These are phyloP conservation scores for Polyploca ridens DNA, from an alignment of 2,888 invertebrate genomes.

Conservation along the genomic window DNA sequence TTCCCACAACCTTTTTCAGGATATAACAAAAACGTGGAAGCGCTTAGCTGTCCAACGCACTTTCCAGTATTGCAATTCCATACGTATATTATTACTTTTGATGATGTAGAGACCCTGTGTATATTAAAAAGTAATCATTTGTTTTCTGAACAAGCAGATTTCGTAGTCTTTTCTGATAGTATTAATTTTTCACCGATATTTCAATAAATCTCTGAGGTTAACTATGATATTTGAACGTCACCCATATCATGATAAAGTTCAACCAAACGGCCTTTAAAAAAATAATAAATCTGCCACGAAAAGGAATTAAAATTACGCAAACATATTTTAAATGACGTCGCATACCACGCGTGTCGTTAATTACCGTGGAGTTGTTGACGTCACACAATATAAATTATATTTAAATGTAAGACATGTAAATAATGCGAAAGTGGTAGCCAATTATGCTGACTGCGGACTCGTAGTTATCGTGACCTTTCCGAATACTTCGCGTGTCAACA, in stretches of 20 bases:
- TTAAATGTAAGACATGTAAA: slow-evolving; percentile 38
- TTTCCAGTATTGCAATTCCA: background rate
- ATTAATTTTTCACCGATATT: too few relatives aligned
- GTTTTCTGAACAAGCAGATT: background rate
- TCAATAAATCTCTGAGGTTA: background rate
- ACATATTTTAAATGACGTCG: slow-evolving; percentile 41
- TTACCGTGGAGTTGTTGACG: slow-evolving; percentile 51
- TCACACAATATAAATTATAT: slow-evolving; percentile 53
- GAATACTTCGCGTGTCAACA: slow-evolving; percentile 57
- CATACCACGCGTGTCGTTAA: slow-evolving; percentile 47
- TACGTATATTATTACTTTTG: background rate
- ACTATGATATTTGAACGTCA: too few relatives aligned
- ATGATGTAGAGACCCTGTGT: too few relatives aligned
- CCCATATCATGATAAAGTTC: too few relatives aligned
- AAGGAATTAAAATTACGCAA: slow-evolving; percentile 41
- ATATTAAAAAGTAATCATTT: background rate
- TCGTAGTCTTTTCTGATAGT: background rate
- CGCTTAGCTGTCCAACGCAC: background rate
- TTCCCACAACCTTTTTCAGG: background rate
- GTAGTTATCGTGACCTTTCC: slow-evolving; percentile 64
- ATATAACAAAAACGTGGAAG: background rate
- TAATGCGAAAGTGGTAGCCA: slow-evolving; percentile 53
- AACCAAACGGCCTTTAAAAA: slow-evolving; percentile 9
- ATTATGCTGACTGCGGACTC: slow-evolving; percentile 41
- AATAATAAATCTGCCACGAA: slow-evolving; percentile 15